Evolutionary conservation across 2,888 invertebrate genomes (phyloP).

Genomic region (Heliconius ethilla): DNA sequence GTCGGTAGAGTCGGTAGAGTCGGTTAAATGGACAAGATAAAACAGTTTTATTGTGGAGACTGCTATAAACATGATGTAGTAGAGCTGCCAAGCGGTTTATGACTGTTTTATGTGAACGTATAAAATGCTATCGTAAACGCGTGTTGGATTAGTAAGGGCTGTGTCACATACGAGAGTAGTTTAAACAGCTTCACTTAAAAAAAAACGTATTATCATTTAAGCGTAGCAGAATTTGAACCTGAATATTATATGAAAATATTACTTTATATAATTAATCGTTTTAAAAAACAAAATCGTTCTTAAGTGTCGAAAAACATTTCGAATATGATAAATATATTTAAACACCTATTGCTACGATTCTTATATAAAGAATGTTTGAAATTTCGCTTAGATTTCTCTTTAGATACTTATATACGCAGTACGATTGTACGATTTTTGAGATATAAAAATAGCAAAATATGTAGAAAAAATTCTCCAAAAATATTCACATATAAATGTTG

Average conservation of each 20-base stretch:
- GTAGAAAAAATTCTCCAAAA: too few species aligned
- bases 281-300: too few species aligned
- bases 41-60: conserved; percentile 36
- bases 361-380: not conserved
- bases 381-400: not conserved
- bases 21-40: conserved; percentile 36
- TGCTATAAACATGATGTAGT: conserved; percentile 43
- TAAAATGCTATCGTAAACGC: conserved; percentile 45
- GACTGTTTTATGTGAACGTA: conserved; percentile 44
- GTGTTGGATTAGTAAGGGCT: conserved; percentile 28
- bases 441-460: not conserved
- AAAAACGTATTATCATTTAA: too few species aligned
- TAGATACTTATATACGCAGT: too few species aligned
- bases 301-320: too few species aligned
- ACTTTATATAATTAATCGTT: too few species aligned
- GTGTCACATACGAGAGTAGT: conserved; percentile 9
- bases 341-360: not conserved
- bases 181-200: not conserved
- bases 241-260: too few species aligned
- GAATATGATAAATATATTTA: too few species aligned
- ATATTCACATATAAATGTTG: not conserved
- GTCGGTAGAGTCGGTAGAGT: conserved; percentile 14
- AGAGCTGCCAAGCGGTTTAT: conserved; percentile 44
- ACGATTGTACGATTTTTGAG: too few species aligned
- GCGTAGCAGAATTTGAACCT: too few species aligned